Base-by-base conservation (phyloP, 2,888 invertebrate genomes). In the Caradrina kadenii region DNA sequence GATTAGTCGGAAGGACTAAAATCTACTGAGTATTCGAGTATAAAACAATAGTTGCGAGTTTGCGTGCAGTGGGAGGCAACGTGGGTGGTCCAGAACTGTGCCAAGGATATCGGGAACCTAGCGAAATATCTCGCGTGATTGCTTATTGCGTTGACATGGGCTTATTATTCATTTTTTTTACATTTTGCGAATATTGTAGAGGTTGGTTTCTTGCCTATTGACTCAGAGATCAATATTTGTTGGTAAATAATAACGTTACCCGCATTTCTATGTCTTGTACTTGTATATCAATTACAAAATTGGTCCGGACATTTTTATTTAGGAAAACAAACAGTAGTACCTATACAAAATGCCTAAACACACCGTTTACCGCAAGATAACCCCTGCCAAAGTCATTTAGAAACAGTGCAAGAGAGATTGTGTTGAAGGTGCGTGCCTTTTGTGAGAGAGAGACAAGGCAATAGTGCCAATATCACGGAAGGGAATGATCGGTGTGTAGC, bases 61-160 rank as follows among this genome's bases (percentile, higher is more conserved):
- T 75, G 80, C 77, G 73, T 81, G 82, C 79, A 66, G 92, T 90
- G 88, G 90, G 92, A 83, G 90, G 82, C 70, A 67, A 61, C 86
- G 92, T 93, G 89, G 93, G 93, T 84, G 86, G 84, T 75, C 81
- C 77, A 70, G 56, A 90, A 89, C 86, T 89, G 86, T 93, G 94
- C 90, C 94, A 94, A 94, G 94, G 94, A 91, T 93, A 76, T 77
- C 86, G 84, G 89, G 90, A 91, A 87, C 82, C 73, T 71, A 78
- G 79, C 60, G 62, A 80, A 82, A 81, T 81, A 77, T 73, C 63
- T 77, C 62, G 71, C 71, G 76, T 73, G 71, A 75, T 62, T 56
- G 74, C 75, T 63, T 52, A 49, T 53, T 69, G 70, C 71, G 64
- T 73, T 76, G 73, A 71, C 69, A 76, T 65, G 21, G 39, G 59